Evolutionary conservation across 1,140 invertebrate species (phyloP).

Genomic region (Meloidogyne exigua): DNA sequence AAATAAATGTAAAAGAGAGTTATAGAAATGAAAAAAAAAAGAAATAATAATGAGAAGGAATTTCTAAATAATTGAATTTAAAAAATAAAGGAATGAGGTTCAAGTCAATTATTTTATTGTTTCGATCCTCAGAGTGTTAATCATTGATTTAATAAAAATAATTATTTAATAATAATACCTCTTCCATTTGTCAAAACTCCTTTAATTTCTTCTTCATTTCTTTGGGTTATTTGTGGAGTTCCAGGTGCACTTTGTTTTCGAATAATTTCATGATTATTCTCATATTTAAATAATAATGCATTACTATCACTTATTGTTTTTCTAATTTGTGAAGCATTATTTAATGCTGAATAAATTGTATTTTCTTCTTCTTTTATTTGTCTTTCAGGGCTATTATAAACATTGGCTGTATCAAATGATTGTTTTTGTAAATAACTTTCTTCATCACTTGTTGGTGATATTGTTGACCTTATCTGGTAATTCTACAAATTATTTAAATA

Average conservation of each 20-base stretch:
- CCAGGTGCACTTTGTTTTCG: neutral
- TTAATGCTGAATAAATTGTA: neutral
- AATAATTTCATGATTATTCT: neutral
- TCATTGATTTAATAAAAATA: no score
- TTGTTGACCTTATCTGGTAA: neutral
- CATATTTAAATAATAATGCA: slow-evolving; percentile 5
- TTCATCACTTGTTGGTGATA: neutral
- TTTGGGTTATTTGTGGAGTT: neutral
- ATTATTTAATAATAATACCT: no score
- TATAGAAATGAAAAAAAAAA: no score
- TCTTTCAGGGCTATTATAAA: neutral
- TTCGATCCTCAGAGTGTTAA: no score
- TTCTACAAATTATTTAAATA: neutral
- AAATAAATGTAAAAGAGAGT: no score
- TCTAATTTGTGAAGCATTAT: neutral
- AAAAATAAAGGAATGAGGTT: no score
- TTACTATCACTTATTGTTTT: slow-evolving; percentile 5
- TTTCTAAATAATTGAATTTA: no score
- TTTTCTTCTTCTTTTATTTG: neutral
- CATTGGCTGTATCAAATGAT: neutral
- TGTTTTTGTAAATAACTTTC: neutral
- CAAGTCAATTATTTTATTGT: no score
- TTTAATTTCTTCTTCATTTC: neutral
- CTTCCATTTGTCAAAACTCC: neutral
- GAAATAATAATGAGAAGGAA: no score